Conservation (phyloP, 2,797 vertebrate species). For the Melanotaenia trifasciata region DNA sequence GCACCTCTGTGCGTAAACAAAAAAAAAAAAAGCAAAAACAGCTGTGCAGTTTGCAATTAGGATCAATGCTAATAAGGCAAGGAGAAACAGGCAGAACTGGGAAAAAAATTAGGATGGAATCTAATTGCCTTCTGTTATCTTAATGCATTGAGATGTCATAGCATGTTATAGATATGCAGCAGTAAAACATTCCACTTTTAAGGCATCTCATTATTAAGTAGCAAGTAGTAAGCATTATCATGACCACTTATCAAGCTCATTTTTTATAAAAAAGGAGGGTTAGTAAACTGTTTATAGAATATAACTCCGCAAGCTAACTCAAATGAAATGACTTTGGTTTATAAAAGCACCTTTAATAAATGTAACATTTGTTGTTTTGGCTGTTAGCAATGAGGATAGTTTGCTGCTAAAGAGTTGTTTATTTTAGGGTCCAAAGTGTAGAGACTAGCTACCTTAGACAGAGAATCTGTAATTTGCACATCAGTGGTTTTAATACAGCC, state of each 20-base stretch:
- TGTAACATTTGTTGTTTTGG: too few species aligned
- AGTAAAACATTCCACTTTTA: constrained; percentile 25
- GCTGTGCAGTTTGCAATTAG: constrained; percentile 49
- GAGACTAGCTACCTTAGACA: too few species aligned
- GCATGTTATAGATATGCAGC: neutral
- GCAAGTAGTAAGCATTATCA: constrained; percentile 15
- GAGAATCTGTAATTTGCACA: too few species aligned
- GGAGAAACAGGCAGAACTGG: constrained; percentile 37
- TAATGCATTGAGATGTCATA: constrained; percentile 34
- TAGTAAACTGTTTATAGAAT: constrained; percentile 1
- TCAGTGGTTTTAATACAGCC: too few species aligned
- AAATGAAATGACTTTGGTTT: too few species aligned
- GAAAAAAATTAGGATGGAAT: constrained; percentile 30
- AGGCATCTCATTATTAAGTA: constrained; percentile 38
- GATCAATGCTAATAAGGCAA: constrained; percentile 38
- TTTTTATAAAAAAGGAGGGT: neutral
- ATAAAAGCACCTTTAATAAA: too few species aligned
- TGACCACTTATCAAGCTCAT: neutral
- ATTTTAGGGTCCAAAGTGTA: too few species aligned
- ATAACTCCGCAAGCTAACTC: too few species aligned
- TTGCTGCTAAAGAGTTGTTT: too few species aligned
- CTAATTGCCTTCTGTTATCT: constrained; percentile 50
- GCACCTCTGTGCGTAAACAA: constrained; percentile 26
- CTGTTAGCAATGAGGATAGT: too few species aligned
- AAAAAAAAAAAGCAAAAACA: constrained; percentile 50